Conservation (phyloP, 2,888 invertebrate genomes). For the Anodontia alba region DNA sequence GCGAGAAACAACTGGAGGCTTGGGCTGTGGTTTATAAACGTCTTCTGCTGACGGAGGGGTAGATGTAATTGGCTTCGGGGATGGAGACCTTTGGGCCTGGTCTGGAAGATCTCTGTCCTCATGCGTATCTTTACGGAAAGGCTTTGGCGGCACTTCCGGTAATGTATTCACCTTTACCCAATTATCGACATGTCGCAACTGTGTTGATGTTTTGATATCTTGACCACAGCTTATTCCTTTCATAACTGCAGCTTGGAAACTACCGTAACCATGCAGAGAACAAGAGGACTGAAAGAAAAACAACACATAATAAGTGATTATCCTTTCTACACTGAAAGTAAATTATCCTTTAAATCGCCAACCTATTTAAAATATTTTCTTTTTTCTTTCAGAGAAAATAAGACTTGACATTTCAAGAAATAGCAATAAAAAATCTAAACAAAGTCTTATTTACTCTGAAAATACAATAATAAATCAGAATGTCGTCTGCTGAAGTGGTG, state of each 20-base stretch:
- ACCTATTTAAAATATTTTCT: too few relatives aligned
- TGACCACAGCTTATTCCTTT: constrained; percentile 48
- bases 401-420: too few relatives aligned
- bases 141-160: constrained; percentile 44
- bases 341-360: too few relatives aligned
- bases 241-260: constrained; percentile 63
- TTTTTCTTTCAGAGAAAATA: too few relatives aligned
- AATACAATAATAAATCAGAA: too few relatives aligned
- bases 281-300: constrained; percentile 67
- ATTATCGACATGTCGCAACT: constrained; percentile 67
- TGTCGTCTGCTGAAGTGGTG: too few relatives aligned
- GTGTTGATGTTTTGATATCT: constrained; percentile 57
- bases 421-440: too few relatives aligned
- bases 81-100: constrained; percentile 47
- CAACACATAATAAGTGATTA: background rate
- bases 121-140: constrained; percentile 22
- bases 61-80: constrained; percentile 76
- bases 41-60: constrained; percentile 72
- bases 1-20: constrained; percentile 30
- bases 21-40: constrained; percentile 77
- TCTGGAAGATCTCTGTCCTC: constrained; percentile 27
- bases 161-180: constrained; percentile 66
- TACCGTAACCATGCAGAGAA: constrained; percentile 70
- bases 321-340: too few relatives aligned
- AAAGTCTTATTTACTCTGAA: too few relatives aligned